Conservation (phyloP, 2,113 vertebrate species). For the Silurus meridionalis region DNA sequence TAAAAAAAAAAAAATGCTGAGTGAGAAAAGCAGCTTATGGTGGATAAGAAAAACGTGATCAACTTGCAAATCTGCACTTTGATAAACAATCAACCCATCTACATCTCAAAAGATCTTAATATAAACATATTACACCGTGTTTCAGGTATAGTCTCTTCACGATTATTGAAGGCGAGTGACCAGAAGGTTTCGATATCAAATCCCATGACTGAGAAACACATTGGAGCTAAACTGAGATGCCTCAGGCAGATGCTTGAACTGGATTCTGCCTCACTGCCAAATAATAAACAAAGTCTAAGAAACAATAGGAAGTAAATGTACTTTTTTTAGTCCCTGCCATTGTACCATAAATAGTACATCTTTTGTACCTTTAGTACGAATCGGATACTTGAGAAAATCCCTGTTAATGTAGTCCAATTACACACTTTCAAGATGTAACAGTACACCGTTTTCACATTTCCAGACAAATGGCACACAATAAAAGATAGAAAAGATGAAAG, state of each 20-base stretch:
- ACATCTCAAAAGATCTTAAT: background rate
- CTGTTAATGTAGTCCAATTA: background rate
- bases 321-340: background rate
- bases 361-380: background rate
- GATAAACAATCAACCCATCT: background rate
- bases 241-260: background rate
- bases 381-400: background rate
- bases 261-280: background rate
- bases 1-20: background rate
- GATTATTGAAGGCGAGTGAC: background rate
- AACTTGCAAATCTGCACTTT: background rate
- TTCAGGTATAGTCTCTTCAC: background rate
- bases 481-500: background rate
- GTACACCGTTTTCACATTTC: background rate
- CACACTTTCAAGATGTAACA: background rate
- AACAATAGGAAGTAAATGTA: background rate
- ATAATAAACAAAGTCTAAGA: background rate
- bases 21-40: background rate
- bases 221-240: background rate
- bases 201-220: background rate
- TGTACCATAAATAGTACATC: background rate
- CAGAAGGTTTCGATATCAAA: background rate
- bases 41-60: background rate
- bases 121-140: background rate
- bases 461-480: background rate